A percentile compares a stretch with the other conserved stretches of the same genome.
phyloP scores from a whole-genome alignment of 2,113 vertebrate genomes.

The Dromaius novaehollandiae region DNA sequence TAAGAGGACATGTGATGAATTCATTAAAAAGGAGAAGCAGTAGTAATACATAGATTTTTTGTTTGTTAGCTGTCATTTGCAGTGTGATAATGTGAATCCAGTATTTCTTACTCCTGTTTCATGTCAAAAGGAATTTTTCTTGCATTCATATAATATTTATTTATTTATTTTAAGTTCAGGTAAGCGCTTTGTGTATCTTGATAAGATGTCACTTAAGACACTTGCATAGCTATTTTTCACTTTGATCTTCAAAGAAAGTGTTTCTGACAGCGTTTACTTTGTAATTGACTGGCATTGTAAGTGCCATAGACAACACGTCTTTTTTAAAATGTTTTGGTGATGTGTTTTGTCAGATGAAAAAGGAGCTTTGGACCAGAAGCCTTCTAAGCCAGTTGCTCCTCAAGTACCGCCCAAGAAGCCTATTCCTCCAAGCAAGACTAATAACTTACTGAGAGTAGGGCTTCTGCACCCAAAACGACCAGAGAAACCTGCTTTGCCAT shows the following conservation, averaged over 20 bases:
- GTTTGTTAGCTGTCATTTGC: not conserved
- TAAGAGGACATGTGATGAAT: not conserved
- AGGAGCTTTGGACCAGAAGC: slow-evolving; percentile 80
- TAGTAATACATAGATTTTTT: not conserved
- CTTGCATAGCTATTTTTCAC: not conserved
- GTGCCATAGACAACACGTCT: not conserved
- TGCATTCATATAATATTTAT: not conserved
- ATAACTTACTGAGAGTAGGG: slow-evolving; percentile 74
- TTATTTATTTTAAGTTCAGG: not conserved
- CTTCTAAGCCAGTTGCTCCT: slow-evolving; percentile 88
- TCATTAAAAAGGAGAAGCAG: not conserved
- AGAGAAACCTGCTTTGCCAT: slow-evolving; percentile 86
- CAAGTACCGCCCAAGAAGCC: slow-evolving; percentile 95
- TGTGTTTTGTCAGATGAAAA: slow-evolving; percentile 83
- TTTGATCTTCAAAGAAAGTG: not conserved
- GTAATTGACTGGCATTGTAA: not conserved
- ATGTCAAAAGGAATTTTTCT: not conserved
- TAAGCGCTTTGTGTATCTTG: not conserved
- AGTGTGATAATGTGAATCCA: not conserved
- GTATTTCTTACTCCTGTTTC: not conserved
- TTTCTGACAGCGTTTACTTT: not conserved
- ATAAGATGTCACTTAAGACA: not conserved
- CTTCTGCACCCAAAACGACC: slow-evolving; percentile 84
- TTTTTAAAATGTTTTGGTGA: not conserved
- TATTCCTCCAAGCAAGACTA: slow-evolving; percentile 83